These are phyloP conservation scores for Sorex araneus DNA, from an alignment of 2,113 vertebrate genomes.

Conservation along the genomic window DNA sequence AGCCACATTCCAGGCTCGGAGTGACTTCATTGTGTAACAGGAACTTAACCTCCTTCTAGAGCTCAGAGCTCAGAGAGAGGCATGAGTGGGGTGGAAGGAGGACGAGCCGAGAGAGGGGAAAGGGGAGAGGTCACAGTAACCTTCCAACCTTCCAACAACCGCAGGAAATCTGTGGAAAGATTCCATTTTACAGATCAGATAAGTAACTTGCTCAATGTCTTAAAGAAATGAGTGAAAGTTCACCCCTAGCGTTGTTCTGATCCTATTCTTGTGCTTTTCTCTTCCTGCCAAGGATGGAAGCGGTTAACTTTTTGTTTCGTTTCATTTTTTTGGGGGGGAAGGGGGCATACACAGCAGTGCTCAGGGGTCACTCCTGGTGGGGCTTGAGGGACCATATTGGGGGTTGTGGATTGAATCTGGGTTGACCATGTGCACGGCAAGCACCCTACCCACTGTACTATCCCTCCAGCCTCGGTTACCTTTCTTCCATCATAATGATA, in stretches of 20 bases:
- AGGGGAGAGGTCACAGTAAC: background rate
- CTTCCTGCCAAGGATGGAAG: background rate
- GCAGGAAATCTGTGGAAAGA: background rate
- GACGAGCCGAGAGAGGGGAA: background rate
- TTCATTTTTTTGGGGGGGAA: no score
- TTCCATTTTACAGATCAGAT: background rate
- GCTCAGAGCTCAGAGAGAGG: background rate
- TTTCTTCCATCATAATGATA: background rate
- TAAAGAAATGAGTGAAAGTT: constrained; percentile 22
- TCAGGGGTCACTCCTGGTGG: no score
- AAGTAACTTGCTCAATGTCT: constrained; percentile 18
- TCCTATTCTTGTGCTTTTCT: background rate
- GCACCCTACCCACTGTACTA: no score
- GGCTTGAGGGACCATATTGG: no score
- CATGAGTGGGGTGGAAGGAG: background rate
- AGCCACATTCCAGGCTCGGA: constrained; percentile 25
- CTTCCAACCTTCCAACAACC: background rate
- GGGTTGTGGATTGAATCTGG: no score
- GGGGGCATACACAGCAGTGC: no score
- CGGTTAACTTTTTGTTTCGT: no score
- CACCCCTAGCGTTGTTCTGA: background rate
- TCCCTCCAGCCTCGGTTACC: background rate
- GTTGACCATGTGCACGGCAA: no score
- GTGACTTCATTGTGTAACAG: background rate
- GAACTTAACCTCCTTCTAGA: background rate